Base-by-base conservation (phyloP, 1,140 invertebrate species). In the Brachionus angularis region DNA sequence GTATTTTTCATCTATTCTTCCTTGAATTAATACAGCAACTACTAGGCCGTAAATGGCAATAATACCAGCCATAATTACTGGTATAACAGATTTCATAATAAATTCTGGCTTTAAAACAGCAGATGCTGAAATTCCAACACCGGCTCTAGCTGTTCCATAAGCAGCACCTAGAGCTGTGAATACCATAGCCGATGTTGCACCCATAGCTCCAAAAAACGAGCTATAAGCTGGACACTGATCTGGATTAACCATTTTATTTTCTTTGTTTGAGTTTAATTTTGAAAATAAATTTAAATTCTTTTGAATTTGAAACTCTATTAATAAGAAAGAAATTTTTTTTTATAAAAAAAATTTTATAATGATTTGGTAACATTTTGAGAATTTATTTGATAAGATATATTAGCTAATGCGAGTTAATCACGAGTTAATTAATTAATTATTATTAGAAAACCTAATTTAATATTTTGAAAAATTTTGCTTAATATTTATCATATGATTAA, bases 11-110 rank as follows among this genome's bases (percentile, higher is more conserved):
- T 58, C 77, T 12, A 96, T 85, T 74, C 84, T 84, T 79, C 92
- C 91, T 73, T 92, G 89, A 79, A 99, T 96, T 73, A 99, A 89
- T 74, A 98, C 94, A 79, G 96, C 91, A 74, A 99, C 93, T 73
- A 99, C 96, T 77, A 99, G 86, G 77, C 96, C 96, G 80, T 99
- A 99, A 85, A 99, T 99, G 84, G 94, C 96, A 83, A 99, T 93
- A 82, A 99, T 98, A 95, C 96, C 96, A 81, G 95, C 96, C 96
- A 99, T 99, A 85, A 99, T 93, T 79, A 99, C 96, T 76, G 96
- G 96, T 86, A 99, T 98, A 84, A 98, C 96, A 78, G 92, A 97
- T 85, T 98, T 98, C 94, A 98, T 98, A 82, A 99, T 98, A 78
- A 97, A 86, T 84, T 99, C 96, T 72, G 96, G 96, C 84, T 95